Evolutionary conservation across 2,113 vertebrate genomes (phyloP).

Genomic region (Lophius piscatorius): DNA sequence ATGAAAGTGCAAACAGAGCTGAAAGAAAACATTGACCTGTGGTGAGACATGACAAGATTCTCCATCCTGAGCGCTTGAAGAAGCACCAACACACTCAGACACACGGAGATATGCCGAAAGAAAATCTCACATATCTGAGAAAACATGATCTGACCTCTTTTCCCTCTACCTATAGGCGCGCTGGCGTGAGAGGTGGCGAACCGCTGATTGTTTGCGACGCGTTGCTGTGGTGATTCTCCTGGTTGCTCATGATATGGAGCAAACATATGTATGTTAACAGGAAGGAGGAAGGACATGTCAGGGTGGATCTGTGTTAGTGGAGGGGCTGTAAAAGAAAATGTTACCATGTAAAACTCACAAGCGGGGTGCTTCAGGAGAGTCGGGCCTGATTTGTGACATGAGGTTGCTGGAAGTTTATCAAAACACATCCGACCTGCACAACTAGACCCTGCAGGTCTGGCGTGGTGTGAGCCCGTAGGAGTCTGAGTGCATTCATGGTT

Average conservation of each 20-base stretch:
- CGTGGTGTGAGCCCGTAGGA: no score
- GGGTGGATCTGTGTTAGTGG: slow-evolving; percentile 16
- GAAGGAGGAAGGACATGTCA: slow-evolving; percentile 29
- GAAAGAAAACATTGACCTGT: slow-evolving; percentile 65
- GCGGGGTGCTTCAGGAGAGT: not conserved
- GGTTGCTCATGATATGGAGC: slow-evolving; percentile 53
- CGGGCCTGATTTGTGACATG: no score
- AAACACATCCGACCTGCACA: slow-evolving; percentile 15
- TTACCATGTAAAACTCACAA: slow-evolving; percentile 34
- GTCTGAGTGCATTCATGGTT: no score
- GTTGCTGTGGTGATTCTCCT: slow-evolving; percentile 65
- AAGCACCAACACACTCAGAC: not conserved
- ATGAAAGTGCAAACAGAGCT: slow-evolving; percentile 50
- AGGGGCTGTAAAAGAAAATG: slow-evolving; percentile 18
- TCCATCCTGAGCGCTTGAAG: slow-evolving; percentile 39
- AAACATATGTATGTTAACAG: slow-evolving; percentile 65
- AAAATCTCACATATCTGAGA: slow-evolving; percentile 48
- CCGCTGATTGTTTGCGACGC: slow-evolving; percentile 22
- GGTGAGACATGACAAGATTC: slow-evolving; percentile 70
- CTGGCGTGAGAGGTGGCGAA: slow-evolving; percentile 19
- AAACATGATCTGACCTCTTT: slow-evolving; percentile 53
- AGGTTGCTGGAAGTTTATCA: not conserved
- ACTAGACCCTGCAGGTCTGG: no score
- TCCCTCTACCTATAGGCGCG: slow-evolving; percentile 24
- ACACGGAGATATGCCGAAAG: no score